Percentiles rank a stretch among this genome's conserved stretches.
These are phyloP conservation scores for Lycophotia porphyrea DNA, from an alignment of 2,888 invertebrate species.

Conservation along the genomic window DNA sequence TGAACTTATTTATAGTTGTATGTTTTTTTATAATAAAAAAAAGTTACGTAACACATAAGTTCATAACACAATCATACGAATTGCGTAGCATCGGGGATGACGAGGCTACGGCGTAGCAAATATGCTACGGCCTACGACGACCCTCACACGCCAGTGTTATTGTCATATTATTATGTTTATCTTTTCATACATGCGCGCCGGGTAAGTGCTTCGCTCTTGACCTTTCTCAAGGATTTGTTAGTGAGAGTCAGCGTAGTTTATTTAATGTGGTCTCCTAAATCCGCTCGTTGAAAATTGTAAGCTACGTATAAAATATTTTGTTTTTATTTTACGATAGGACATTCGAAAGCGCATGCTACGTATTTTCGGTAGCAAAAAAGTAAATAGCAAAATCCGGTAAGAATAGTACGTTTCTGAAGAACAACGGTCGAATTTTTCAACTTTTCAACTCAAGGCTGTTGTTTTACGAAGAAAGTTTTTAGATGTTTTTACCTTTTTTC, in stretches of 20 bases:
- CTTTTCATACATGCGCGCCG: constrained; percentile 20
- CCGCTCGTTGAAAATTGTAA: background rate
- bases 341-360: constrained; percentile 7
- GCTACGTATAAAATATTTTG: constrained; percentile 3
- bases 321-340: constrained; percentile 1
- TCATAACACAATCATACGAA: background rate
- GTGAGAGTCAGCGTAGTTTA: constrained; percentile 17
- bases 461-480: constrained; percentile 55
- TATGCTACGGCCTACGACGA: constrained; percentile 47
- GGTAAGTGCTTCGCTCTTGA: constrained; percentile 33
- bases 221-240: constrained; percentile 31
- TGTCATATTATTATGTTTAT: constrained; percentile 34
- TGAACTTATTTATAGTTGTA: background rate
- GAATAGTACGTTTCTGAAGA: constrained; percentile 55
- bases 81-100: constrained; percentile 36
- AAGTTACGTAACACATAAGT: background rate
- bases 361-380: constrained; percentile 60
- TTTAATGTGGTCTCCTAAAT: constrained; percentile 11
- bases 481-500: constrained; percentile 39
- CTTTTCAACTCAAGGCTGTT: constrained; percentile 55
- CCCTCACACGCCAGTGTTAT: constrained; percentile 25
- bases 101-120: constrained; percentile 50
- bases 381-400: constrained; percentile 53
- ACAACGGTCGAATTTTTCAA: constrained; percentile 61
- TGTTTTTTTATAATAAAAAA: background rate